These are phyloP conservation scores for Chromoteleia sp. DNA, from an alignment of 2,888 invertebrate species.

Conservation along the genomic window DNA sequence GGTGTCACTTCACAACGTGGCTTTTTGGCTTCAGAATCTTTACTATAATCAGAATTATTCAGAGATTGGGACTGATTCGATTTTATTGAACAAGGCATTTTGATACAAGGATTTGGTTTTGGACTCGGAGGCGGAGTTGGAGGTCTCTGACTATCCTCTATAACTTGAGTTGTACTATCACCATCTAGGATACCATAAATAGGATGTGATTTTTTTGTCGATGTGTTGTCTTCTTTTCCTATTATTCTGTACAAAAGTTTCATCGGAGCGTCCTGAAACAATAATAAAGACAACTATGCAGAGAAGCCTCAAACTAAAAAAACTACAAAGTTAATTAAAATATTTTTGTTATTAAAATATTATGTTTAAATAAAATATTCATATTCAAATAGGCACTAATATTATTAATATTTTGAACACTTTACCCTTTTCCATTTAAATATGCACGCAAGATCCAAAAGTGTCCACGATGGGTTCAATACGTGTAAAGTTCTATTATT, in stretches of 20 bases:
- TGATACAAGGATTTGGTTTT: constrained; percentile 73
- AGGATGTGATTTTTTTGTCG: constrained; percentile 41
- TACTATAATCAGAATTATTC: constrained; percentile 71
- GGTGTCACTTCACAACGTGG: constrained; percentile 82
- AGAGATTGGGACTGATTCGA: constrained; percentile 67
- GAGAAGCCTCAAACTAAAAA: no score
- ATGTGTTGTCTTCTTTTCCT: constrained; percentile 71
- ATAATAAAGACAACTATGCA: no score
- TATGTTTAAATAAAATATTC: no score
- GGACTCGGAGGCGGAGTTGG: constrained; percentile 82
- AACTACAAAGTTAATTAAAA: no score
- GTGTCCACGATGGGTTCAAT: constrained; percentile 85
- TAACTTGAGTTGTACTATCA: constrained; percentile 67
- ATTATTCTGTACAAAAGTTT: constrained; percentile 77
- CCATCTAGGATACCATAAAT: constrained; percentile 43
- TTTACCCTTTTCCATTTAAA: constrained; percentile 96
- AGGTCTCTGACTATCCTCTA: constrained; percentile 80
- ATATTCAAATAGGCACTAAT: no score
- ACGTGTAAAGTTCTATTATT: constrained; percentile 63
- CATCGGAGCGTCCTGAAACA: constrained; percentile 80
- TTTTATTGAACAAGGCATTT: constrained; percentile 66
- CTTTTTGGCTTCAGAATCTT: constrained; percentile 78
- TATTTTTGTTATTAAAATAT: no score
- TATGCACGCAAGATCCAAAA: constrained; percentile 97
- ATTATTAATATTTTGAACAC: no score